These are phyloP conservation scores for Bombus ignitus DNA, from an alignment of 1,140 invertebrate genomes.

Conservation along the genomic window DNA sequence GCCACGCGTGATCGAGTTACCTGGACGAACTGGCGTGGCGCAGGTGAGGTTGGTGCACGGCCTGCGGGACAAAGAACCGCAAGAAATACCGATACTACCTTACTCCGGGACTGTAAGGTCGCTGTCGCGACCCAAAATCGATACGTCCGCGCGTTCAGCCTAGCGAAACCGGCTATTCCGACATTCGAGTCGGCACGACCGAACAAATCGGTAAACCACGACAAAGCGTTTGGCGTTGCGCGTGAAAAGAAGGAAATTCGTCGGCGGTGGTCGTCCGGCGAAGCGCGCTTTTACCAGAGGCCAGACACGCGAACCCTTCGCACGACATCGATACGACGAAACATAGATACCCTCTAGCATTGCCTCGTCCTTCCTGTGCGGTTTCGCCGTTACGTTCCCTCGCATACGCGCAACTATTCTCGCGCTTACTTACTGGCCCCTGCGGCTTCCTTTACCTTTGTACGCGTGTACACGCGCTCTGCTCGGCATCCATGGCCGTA, in stretches of 20 bases:
- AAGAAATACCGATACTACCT: constrained; percentile 80
- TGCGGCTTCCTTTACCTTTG: too few species aligned
- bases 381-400: constrained; percentile 72
- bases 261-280: rapidly evolving
- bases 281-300: constrained; percentile 58
- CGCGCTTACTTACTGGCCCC: too few species aligned
- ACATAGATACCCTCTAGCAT: constrained; percentile 70
- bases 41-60: constrained; percentile 76
- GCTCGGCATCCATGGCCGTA: too few species aligned
- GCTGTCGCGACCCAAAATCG: constrained; percentile 68
- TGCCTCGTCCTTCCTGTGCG: constrained; percentile 70
- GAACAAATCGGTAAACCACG: too few species aligned
- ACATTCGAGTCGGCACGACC: not conserved
- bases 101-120: constrained; percentile 70
- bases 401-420: not conserved
- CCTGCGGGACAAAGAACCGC: constrained; percentile 80
- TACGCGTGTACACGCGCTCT: too few species aligned
- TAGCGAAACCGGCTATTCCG: rapidly evolving
- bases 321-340: constrained; percentile 68
- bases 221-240: too few species aligned
- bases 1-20: constrained; percentile 80
- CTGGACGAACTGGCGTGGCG: constrained; percentile 74
- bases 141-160: not conserved
- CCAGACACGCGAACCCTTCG: constrained; percentile 72
- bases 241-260: too few species aligned